phyloP scores from a whole-genome alignment of 2,113 vertebrate species.

The Tragelaphus imberbis region DNA sequence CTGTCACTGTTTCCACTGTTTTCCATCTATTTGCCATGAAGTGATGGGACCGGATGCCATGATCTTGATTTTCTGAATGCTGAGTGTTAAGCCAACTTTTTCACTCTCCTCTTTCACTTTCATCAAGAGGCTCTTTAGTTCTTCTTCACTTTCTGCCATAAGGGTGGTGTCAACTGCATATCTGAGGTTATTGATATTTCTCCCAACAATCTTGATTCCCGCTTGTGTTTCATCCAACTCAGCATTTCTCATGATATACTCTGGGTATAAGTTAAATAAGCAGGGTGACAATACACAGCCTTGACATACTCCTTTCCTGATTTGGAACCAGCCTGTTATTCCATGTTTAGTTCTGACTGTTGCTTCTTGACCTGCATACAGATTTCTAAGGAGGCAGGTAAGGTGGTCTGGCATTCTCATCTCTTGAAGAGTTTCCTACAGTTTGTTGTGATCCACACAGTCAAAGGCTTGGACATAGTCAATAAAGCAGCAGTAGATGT shows the following conservation, averaged over 20 bases:
- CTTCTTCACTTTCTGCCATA: neutral
- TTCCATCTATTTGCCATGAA: neutral
- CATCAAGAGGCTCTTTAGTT: neutral
- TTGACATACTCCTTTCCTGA: neutral
- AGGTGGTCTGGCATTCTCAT: neutral
- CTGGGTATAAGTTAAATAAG: neutral
- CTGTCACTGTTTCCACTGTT: neutral
- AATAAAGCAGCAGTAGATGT: neutral
- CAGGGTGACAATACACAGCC: neutral
- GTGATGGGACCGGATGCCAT: neutral
- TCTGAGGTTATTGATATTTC: neutral
- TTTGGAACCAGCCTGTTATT: neutral
- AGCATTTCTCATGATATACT: neutral
- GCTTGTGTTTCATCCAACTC: neutral
- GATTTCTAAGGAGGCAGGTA: neutral
- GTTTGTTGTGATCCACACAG: neutral
- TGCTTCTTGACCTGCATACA: neutral
- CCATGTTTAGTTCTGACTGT: neutral
- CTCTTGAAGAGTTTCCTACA: neutral
- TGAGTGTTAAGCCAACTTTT: neutral
- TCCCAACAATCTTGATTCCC: neutral
- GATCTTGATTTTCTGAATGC: neutral
- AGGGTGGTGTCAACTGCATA: neutral
- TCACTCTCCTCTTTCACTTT: neutral
- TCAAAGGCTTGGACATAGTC: neutral